A percentile compares a stretch with the other conserved stretches of the same genome.
Evolutionary conservation across 2,888 invertebrate species (phyloP).

Genomic region (Candidula unifasciata): DNA sequence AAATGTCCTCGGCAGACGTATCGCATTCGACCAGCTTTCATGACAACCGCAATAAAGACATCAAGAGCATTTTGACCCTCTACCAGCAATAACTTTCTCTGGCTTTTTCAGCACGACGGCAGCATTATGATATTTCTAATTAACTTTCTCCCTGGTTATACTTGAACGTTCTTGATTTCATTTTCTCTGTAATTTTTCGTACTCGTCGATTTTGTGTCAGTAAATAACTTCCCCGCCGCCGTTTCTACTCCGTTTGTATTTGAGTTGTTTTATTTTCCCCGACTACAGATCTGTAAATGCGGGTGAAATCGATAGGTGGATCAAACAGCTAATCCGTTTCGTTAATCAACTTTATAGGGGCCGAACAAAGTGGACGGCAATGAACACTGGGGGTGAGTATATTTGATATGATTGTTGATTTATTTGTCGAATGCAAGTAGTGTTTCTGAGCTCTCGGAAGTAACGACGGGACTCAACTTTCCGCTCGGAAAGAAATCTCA

Average conservation of each 20-base stretch:
- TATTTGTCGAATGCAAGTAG: background rate
- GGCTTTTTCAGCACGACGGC: too few relatives aligned
- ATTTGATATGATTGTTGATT: background rate
- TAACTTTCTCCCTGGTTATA: too few relatives aligned
- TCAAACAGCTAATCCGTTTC: background rate
- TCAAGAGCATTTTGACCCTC: too few relatives aligned
- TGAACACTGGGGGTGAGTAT: background rate
- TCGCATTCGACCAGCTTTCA: too few relatives aligned
- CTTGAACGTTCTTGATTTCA: too few relatives aligned
- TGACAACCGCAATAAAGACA: too few relatives aligned
- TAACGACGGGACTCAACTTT: background rate
- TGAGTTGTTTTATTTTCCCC: background rate
- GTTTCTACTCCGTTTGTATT: background rate
- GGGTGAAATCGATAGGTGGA: constrained; percentile 11
- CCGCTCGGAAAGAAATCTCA: background rate
- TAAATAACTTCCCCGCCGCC: background rate
- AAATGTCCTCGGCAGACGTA: too few relatives aligned
- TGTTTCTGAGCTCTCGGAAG: background rate
- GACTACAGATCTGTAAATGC: background rate
- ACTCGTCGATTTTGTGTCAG: too few relatives aligned
- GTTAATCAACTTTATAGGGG: constrained; percentile 3
- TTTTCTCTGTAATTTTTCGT: too few relatives aligned
- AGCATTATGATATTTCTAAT: too few relatives aligned
- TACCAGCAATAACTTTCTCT: too few relatives aligned
- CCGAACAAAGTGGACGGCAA: background rate